Base-by-base conservation (phyloP, 2,888 invertebrate genomes). In the Empis livida region DNA sequence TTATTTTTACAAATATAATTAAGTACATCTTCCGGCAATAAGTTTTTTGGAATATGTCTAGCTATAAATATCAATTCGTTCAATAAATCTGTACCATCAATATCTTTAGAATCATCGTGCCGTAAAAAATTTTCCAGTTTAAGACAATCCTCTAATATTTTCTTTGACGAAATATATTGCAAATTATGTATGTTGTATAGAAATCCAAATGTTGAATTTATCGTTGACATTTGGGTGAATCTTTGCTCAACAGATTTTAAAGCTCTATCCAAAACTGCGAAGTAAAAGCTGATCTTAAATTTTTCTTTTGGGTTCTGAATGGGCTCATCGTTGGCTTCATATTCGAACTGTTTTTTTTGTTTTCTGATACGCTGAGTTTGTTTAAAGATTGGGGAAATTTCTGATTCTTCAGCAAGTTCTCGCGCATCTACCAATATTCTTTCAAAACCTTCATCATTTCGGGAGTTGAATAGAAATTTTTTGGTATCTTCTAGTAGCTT, bases 271-370 rank as follows among this genome's bases (percentile, higher is more conserved):
- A 48, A 13, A 39, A 45, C 45, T 48, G 42, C 39, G 14, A 31
- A 45, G 42, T 11, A 41, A 47, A 47, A 47, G n/a, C 41, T 41
- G 10, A 27, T 41, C 27, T 44, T 47, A 27, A 47, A 47, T 41
- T 10, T 44, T 41, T 41, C 16, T 45, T 45, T 45, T 38, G 40
- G 14, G 30, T 45, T 30, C 32, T n/a, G n/a, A n/a, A n/a, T n/a
- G n/a, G n/a, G n/a, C n/a, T n/a, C n/a, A n/a, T n/a, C n/a, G n/a
- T n/a, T n/a, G n/a, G n/a, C n/a, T 37, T 37, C 37, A 32, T 32
- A 32, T 32, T 32, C 32, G 32, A 32, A 32, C 32, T 32, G 32
- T 32, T 32, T 32, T 32, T 32, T 32, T 32, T 32, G 10, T 32
- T 32, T 32, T 32, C 32, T 32, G 32, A 32, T 32, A 32, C 32